Base-by-base conservation (phyloP, 2,797 vertebrate species). In the Myotis pilosus region DNA sequence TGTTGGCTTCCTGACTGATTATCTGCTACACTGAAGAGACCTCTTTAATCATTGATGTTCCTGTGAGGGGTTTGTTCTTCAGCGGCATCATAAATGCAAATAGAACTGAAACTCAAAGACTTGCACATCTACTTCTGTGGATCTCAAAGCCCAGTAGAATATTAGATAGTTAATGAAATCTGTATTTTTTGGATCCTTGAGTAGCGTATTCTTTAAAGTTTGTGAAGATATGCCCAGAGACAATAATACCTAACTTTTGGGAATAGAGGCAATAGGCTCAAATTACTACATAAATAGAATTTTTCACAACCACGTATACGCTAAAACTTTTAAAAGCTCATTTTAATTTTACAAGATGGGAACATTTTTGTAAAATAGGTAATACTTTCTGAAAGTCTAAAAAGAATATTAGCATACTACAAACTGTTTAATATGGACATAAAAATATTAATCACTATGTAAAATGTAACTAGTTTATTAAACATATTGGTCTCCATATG, bases 21-120 rank as follows among this genome's bases (percentile, higher is more conserved):
- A 76, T 76, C 49, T 83, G 47, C 36, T 92, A 36, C 41, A 68
- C 72, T 68, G 69, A 94, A 92, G 78, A 84, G 8, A 85, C 16
- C 71, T 66, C 51, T 88, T 97, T 97, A 96, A 96, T 97, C 94
- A 92, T 86, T 93, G 87, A 91, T 95, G 82, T 72, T 96, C 69
- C 68, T 97, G 91, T 55, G 92, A 92, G 89, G 33, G 23, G 0
- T 53, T 76, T 96, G 20, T 95, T 95, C 86, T 89, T 49, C 69
- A 92, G 30, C 41, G 76, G 20, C 47, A 94, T 83, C 68, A 95
- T 79, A 93, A 94, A 89, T 85, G 91, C 44, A 89, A 96, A 41
- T 44, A 78, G 19, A 94, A 84, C 38, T n/a, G 64, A 96, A 89
- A 69, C 55, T 87, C 87, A 84, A 86, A 92, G 25, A 86, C 78